Evolutionary conservation across 2,113 vertebrate genomes (phyloP).

Genomic region (Sceloporus undulatus): DNA sequence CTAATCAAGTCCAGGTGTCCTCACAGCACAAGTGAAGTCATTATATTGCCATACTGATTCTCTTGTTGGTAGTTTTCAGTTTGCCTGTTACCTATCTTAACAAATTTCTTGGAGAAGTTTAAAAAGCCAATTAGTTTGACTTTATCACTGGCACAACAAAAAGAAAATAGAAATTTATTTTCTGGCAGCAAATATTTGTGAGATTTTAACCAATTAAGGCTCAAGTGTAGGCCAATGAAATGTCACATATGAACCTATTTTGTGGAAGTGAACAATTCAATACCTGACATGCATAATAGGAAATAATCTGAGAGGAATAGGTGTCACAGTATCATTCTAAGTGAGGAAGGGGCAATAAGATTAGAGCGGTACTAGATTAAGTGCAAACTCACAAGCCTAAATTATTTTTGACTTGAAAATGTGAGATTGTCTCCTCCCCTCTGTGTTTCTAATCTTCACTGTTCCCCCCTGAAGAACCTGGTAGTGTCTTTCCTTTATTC

Average conservation of each 20-base stretch:
- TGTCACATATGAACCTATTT: not conserved
- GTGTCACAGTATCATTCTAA: not conserved
- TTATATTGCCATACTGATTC: not conserved
- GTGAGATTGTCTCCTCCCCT: too few species aligned
- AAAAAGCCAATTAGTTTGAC: not conserved
- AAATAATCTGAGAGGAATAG: not conserved
- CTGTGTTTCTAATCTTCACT: not conserved
- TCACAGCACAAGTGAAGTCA: not conserved
- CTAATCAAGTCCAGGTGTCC: constrained; percentile 26
- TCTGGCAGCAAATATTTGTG: not conserved
- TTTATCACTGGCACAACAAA: not conserved
- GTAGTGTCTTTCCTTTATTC: not conserved
- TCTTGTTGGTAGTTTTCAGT: constrained; percentile 34
- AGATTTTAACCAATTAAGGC: not conserved
- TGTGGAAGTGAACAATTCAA: not conserved
- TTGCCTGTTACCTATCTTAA: not conserved
- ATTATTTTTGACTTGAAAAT: not conserved
- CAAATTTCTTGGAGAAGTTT: constrained; percentile 16
- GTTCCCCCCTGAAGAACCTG: not conserved
- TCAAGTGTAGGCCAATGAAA: constrained; percentile 11
- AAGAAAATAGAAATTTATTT: not conserved
- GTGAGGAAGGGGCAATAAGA: not conserved
- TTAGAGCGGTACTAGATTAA: not conserved
- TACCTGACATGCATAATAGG: not conserved
- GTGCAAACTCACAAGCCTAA: not conserved